Conservation (phyloP, 2,113 vertebrate species). For the Petromus typicus region DNA sequence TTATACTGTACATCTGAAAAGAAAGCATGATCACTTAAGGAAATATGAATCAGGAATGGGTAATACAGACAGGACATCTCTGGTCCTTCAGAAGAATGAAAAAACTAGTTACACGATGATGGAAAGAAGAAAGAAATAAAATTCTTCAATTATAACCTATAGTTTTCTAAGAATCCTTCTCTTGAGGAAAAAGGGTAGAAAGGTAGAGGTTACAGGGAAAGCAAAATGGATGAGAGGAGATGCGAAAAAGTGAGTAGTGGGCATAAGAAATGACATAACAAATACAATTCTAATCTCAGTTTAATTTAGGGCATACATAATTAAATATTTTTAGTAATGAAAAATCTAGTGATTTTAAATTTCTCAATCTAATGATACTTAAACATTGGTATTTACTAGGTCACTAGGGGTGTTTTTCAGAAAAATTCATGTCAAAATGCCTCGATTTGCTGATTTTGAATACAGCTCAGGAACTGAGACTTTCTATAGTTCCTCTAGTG, state of each 20-base stretch:
- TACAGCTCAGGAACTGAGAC: not conserved
- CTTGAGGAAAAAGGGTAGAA: not conserved
- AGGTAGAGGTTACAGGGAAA: no score
- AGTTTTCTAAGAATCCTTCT: not conserved
- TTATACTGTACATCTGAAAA: not conserved
- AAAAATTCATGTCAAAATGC: not conserved
- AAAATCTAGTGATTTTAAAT: not conserved
- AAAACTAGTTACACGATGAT: not conserved
- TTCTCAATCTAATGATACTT: not conserved
- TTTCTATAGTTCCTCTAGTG: not conserved
- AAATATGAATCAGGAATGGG: not conserved
- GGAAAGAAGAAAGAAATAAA: not conserved
- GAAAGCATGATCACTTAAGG: not conserved
- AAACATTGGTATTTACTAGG: not conserved
- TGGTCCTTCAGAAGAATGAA: not conserved
- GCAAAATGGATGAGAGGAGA: not conserved
- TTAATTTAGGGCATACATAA: not conserved
- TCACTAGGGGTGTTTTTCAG: constrained; percentile 15
- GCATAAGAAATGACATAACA: not conserved
- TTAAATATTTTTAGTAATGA: not conserved
- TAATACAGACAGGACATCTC: not conserved
- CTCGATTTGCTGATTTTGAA: not conserved
- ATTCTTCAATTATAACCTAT: not conserved
- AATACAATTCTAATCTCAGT: not conserved
- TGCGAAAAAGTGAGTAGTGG: not conserved